phyloP scores from a whole-genome alignment of 2,113 vertebrate species.

The Eupsittula cactorum region DNA sequence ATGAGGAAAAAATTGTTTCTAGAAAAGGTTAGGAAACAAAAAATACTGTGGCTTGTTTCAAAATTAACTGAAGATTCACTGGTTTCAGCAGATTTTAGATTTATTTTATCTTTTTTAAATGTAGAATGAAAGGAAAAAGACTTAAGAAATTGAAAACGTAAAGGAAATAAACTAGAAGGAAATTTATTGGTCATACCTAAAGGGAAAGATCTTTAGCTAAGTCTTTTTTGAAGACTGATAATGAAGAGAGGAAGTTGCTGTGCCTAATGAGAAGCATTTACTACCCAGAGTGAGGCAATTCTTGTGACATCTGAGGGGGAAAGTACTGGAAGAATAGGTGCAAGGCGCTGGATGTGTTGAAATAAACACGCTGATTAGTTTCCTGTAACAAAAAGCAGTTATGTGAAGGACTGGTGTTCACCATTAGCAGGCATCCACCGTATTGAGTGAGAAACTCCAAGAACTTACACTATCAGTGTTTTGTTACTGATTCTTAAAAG shows the following conservation, averaged over 20 bases:
- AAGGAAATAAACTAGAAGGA: neutral
- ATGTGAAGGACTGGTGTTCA: neutral
- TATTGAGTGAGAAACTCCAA: neutral
- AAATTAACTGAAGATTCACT: neutral
- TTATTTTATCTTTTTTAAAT: neutral
- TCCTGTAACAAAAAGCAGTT: neutral
- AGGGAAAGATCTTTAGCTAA: neutral
- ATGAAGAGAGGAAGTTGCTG: neutral
- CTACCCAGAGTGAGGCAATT: neutral
- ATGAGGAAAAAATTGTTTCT: neutral
- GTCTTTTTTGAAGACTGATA: neutral
- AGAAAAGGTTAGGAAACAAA: neutral
- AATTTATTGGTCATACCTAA: neutral
- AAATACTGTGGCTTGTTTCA: neutral
- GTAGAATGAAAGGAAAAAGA: neutral
- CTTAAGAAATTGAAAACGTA: neutral
- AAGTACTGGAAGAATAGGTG: neutral
- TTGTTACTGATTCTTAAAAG: neutral
- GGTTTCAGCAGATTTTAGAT: neutral
- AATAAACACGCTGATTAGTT: neutral
- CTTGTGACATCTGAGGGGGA: neutral
- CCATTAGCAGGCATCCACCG: neutral
- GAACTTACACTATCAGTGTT: neutral
- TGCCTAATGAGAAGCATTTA: neutral
- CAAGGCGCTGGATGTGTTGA: neutral